phyloP scores from a whole-genome alignment of 2,888 invertebrate species.

The Bimastos eiseni region DNA sequence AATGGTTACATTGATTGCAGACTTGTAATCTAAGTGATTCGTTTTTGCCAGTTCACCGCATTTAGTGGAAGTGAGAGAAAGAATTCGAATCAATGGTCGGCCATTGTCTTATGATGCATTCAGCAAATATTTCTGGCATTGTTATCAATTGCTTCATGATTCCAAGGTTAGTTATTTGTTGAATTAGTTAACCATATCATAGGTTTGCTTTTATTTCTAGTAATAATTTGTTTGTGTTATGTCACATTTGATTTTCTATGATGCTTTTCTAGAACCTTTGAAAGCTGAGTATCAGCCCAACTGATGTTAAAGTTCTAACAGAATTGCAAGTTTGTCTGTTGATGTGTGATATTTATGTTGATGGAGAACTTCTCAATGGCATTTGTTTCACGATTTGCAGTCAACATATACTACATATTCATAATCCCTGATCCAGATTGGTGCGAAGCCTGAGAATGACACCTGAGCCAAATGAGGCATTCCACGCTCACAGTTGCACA shows the following conservation, averaged over 20 bases:
- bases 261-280: not conserved
- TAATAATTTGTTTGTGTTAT: not conserved
- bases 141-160: constrained; percentile 68
- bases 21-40: not conserved
- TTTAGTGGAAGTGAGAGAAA: constrained; percentile 84
- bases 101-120: constrained; percentile 78
- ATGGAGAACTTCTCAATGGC: too few relatives aligned
- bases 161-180: constrained; percentile 48
- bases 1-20: not conserved
- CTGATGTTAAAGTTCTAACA: not conserved
- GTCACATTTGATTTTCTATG: not conserved
- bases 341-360: too few relatives aligned
- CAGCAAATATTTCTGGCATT: constrained; percentile 78
- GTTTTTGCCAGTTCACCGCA: constrained; percentile 81
- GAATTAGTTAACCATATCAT: not conserved
- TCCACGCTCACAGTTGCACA: too few relatives aligned
- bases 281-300: too few relatives aligned
- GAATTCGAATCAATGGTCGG: constrained; percentile 83
- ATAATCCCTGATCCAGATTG: too few relatives aligned
- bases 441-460: too few relatives aligned
- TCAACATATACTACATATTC: too few relatives aligned
- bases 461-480: too few relatives aligned
- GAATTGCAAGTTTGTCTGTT: not conserved
- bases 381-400: too few relatives aligned
- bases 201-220: not conserved